Percentiles rank a stretch among this genome's conserved stretches.
Conservation (phyloP, 2,888 invertebrate species). For the Chirona hameri region DNA sequence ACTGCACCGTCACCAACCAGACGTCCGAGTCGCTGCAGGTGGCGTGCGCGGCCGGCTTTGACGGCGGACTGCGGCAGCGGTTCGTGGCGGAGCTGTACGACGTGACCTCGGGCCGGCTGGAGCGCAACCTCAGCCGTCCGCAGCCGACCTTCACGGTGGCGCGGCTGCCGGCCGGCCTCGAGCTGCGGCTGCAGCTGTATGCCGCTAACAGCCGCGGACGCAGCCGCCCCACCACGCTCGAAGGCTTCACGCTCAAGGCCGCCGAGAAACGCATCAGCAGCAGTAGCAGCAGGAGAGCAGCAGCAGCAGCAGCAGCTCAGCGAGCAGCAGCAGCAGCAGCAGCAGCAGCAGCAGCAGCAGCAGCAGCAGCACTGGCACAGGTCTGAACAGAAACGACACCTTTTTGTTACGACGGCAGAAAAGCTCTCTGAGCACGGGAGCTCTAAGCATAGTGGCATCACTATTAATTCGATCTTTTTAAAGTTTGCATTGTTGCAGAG, state of each 20-base stretch:
- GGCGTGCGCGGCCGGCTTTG: constrained; percentile 33
- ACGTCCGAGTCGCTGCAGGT: constrained; percentile 31
- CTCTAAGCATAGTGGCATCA: too few relatives aligned
- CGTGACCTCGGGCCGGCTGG: not conserved
- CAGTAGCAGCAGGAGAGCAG: not conserved
- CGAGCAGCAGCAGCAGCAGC: too few relatives aligned
- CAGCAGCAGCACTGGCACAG: not conserved
- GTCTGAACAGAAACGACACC: not conserved
- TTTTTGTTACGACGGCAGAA: not conserved
- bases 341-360: too few relatives aligned
- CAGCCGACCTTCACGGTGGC: not conserved
- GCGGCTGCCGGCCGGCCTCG: not conserved
- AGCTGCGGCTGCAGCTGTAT: not conserved
- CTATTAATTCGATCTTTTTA: too few relatives aligned
- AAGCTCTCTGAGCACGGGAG: too few relatives aligned
- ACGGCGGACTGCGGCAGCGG: constrained; percentile 33
- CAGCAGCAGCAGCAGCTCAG: not conserved
- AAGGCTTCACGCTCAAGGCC: constrained; percentile 12
- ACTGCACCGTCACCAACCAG: constrained; percentile 32
- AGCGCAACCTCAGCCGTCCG: not conserved
- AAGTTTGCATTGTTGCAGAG: not conserved
- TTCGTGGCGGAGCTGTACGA: constrained; percentile 32
- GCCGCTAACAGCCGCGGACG: not conserved
- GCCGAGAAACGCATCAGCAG: constrained; percentile 11
- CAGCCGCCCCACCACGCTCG: not conserved